These are phyloP conservation scores for Cyphomyrus plagiostoma DNA, from an alignment of 2,113 vertebrate genomes.

Conservation along the genomic window DNA sequence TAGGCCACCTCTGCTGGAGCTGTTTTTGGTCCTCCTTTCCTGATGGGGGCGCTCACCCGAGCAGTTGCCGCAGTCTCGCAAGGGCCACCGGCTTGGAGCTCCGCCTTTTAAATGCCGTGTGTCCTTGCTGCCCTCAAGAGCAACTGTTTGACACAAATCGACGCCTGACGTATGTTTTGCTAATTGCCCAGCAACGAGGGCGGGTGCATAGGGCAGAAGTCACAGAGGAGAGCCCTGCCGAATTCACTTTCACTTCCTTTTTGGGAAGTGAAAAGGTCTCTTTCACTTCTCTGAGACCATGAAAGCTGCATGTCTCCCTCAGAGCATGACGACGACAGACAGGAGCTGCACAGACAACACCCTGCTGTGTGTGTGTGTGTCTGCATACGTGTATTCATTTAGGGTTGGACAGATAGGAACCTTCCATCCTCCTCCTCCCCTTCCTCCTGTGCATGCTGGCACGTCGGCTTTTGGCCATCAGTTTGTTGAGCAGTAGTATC, in stretches of 20 bases:
- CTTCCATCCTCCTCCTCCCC: background rate
- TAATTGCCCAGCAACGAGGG: constrained; percentile 18
- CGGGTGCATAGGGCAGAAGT: background rate
- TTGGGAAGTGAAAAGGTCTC: background rate
- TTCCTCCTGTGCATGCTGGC: background rate
- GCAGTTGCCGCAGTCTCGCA: background rate
- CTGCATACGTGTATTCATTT: background rate
- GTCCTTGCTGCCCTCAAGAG: background rate
- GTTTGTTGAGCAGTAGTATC: background rate
- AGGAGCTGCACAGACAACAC: background rate
- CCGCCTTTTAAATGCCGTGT: background rate
- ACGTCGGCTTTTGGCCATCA: background rate
- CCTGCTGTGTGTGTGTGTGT: background rate
- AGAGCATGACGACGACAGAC: background rate
- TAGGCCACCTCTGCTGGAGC: constrained; percentile 3
- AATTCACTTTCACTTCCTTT: background rate
- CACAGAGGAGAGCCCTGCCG: background rate
- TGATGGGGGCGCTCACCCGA: background rate
- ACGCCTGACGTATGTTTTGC: constrained; percentile 41
- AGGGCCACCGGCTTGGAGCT: background rate
- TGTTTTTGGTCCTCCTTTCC: background rate
- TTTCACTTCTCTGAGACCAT: background rate
- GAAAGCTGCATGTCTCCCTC: background rate
- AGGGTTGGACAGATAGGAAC: background rate
- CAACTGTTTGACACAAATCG: constrained; percentile 31